Conservation (phyloP, 2,797 vertebrate species). For the Pangasius macronema region DNA sequence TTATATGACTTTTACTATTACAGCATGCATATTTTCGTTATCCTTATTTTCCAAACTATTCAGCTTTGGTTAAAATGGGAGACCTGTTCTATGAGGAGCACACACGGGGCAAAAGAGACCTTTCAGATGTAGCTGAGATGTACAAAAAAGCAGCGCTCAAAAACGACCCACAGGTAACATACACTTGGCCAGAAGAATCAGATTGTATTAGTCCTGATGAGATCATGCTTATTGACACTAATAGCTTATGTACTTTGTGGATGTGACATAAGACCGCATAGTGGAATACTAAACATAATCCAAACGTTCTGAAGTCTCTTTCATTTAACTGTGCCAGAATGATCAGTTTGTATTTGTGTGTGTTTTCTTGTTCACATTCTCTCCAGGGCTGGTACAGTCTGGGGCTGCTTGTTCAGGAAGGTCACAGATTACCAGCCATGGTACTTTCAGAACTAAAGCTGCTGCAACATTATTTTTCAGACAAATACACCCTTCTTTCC, state of each 20-base stretch:
- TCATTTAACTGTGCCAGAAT: neutral
- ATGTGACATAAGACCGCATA: neutral
- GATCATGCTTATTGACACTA: neutral
- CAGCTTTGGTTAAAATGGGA: constrained; percentile 80
- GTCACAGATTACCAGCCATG: constrained; percentile 67
- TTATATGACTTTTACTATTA: neutral
- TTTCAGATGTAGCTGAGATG: constrained; percentile 73
- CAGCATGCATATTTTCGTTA: neutral
- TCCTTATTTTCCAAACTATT: neutral
- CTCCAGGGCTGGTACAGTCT: constrained; percentile 80
- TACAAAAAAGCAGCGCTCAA: constrained; percentile 75
- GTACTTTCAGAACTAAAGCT: constrained; percentile 71
- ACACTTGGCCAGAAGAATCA: neutral
- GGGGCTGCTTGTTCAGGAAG: constrained; percentile 75
- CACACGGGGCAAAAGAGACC: constrained; percentile 56
- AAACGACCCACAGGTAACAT: constrained; percentile 75
- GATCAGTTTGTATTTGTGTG: neutral
- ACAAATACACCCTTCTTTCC: constrained; percentile 65
- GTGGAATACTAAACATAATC: neutral
- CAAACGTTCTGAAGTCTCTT: neutral
- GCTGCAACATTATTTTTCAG: constrained; percentile 64
- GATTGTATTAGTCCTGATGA: neutral
- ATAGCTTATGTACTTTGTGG: neutral
- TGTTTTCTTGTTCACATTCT: constrained; percentile 6
- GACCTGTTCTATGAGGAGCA: constrained; percentile 73